Evolutionary conservation across 2,888 invertebrate species (phyloP).

Genomic region (Helicoverpa assulta): DNA sequence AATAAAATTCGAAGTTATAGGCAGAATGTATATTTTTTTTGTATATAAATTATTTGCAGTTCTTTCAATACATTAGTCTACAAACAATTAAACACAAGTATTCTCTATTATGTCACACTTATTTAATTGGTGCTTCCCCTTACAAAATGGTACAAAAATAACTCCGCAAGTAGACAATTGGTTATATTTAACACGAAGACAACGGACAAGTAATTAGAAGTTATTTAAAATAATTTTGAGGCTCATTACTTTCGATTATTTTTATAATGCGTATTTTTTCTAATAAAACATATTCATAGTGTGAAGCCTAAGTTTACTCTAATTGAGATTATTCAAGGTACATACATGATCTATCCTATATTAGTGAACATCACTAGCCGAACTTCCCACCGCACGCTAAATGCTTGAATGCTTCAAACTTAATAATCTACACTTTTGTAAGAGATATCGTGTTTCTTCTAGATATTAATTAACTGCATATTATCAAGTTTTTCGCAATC

Average conservation of each 20-base stretch:
- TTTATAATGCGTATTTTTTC: conserved; percentile 44
- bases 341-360: conserved; percentile 72
- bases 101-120: conserved; percentile 87
- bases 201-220: conserved; percentile 56
- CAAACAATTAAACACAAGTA: conserved; percentile 75
- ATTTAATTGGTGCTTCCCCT: conserved; percentile 81
- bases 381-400: conserved; percentile 64
- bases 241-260: conserved; percentile 56
- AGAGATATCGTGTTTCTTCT: neutral
- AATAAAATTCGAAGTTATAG: conserved; percentile 75
- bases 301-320: conserved; percentile 68
- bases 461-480: neutral
- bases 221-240: conserved; percentile 65
- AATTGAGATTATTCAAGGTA: conserved; percentile 88
- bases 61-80: conserved; percentile 85
- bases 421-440: neutral
- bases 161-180: conserved; percentile 69
- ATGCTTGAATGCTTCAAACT: conserved; percentile 27
- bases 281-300: conserved; percentile 57
- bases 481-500: conserved; percentile 35
- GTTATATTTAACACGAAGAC: conserved; percentile 53
- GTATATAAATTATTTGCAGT: conserved; percentile 88
- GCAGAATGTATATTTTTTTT: conserved; percentile 88
- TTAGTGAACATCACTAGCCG: conserved; percentile 80
- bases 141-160: conserved; percentile 82